Percentiles rank a stretch among this genome's conserved stretches.
Evolutionary conservation across 2,113 vertebrate genomes (phyloP).

Genomic region (Synodontis membranacea): DNA sequence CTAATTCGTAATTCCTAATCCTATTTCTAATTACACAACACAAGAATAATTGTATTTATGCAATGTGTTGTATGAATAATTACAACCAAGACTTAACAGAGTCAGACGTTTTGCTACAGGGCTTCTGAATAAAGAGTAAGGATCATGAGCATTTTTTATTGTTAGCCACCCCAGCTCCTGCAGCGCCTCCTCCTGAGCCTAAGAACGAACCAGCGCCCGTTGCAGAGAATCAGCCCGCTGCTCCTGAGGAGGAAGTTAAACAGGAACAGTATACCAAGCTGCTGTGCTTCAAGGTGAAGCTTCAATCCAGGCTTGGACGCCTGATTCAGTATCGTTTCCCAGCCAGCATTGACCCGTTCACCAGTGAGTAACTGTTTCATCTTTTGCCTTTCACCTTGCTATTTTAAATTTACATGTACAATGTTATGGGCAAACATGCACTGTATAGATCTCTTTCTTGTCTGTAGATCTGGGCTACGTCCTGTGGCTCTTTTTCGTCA

Average conservation of each 20-base stretch:
- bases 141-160: background rate
- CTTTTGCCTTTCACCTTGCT: background rate
- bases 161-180: conserved; percentile 67
- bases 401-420: background rate
- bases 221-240: conserved; percentile 38
- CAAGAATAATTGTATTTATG: no score
- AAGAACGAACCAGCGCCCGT: background rate
- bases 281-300: conserved; percentile 80
- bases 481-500: conserved; percentile 91
- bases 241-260: background rate
- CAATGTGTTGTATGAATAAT: background rate
- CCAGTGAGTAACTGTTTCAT: conserved; percentile 77
- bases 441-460: background rate
- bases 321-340: conserved; percentile 79
- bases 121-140: background rate
- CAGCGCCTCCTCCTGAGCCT: conserved; percentile 54
- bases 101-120: background rate
- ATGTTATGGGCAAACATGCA: background rate
- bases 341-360: conserved; percentile 91
- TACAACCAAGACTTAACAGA: background rate
- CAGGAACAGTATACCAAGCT: conserved; percentile 71
- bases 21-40: no score
- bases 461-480: conserved; percentile 86
- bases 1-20: no score
- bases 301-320: conserved; percentile 66